Percentiles rank a stretch among this genome's conserved stretches.
These are phyloP conservation scores for Aldrovandia affinis DNA, from an alignment of 2,797 vertebrate species.

Conservation along the genomic window DNA sequence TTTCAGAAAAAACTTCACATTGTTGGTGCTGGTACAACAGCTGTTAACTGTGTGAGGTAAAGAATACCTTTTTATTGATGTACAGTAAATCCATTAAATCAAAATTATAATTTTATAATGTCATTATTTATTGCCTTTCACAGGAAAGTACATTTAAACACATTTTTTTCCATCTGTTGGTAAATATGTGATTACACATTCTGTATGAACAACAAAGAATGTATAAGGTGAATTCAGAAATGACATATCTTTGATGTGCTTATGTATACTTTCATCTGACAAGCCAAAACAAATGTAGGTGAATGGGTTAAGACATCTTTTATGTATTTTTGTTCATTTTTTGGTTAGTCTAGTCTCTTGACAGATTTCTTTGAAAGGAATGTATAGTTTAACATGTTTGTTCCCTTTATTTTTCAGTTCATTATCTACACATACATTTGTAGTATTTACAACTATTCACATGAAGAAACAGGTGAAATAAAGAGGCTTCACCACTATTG, in stretches of 20 bases:
- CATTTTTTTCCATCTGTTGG: neutral
- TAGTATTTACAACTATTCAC: slow-evolving; percentile 57
- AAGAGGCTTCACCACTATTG: slow-evolving; percentile 59
- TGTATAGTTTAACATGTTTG: slow-evolving; percentile 27
- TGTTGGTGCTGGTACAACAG: neutral
- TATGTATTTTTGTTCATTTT: neutral
- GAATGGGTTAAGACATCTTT: neutral
- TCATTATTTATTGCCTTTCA: neutral
- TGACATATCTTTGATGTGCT: neutral
- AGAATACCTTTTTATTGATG: neutral
- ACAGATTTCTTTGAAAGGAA: slow-evolving; percentile 1
- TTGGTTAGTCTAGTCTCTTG: neutral
- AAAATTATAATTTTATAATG: neutral
- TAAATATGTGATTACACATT: neutral
- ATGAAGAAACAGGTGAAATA: slow-evolving; percentile 58
- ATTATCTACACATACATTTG: slow-evolving; percentile 71
- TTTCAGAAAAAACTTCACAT: too few species aligned
- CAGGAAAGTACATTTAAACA: neutral
- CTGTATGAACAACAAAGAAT: neutral
- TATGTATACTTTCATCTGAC: neutral
- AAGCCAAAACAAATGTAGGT: neutral
- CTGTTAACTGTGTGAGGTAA: neutral
- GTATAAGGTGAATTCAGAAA: neutral
- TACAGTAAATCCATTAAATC: neutral
- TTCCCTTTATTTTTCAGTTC: slow-evolving; percentile 57